These are phyloP conservation scores for Plebejus melissa DNA, from an alignment of 2,888 invertebrate species.

Conservation along the genomic window DNA sequence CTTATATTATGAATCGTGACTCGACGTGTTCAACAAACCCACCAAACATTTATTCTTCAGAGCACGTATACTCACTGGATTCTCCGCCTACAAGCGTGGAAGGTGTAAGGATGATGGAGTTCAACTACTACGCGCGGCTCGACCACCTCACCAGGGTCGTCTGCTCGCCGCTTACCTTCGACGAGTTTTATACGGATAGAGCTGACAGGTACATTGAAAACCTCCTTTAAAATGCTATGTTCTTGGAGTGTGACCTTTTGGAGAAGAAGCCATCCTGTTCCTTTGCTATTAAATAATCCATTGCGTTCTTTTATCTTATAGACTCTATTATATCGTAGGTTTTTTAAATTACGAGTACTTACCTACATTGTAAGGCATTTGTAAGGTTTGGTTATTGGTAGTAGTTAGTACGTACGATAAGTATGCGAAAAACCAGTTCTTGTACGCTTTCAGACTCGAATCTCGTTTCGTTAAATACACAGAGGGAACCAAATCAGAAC, in stretches of 20 bases:
- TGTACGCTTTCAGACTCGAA: slow-evolving; percentile 48
- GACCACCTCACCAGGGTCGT: slow-evolving; percentile 84
- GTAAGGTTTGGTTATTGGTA: neutral
- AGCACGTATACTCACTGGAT: slow-evolving; percentile 60
- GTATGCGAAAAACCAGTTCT: neutral
- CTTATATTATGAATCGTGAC: no score
- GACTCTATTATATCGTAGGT: no score
- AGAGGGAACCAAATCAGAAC: slow-evolving; percentile 54
- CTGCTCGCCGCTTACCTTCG: slow-evolving; percentile 71
- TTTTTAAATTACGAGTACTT: neutral
- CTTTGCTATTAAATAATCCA: no score
- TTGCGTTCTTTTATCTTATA: no score
- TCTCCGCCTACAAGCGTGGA: slow-evolving; percentile 56
- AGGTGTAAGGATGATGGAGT: slow-evolving; percentile 56
- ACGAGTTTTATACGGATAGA: slow-evolving; percentile 79
- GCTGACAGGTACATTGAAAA: slow-evolving; percentile 58
- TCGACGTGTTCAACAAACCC: no score
- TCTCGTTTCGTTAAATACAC: slow-evolving; percentile 56
- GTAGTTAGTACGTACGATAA: neutral
- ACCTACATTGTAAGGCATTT: no score
- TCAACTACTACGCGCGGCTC: slow-evolving; percentile 79
- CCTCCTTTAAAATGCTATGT: no score
- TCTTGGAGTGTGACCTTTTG: no score
- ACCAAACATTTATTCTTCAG: slow-evolving; percentile 41
- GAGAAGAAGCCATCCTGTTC: no score